A percentile compares a stretch with the other conserved stretches of the same genome.
These are phyloP conservation scores for Sepioteuthis lessoniana DNA, from an alignment of 2,888 invertebrate species.

Conservation along the genomic window DNA sequence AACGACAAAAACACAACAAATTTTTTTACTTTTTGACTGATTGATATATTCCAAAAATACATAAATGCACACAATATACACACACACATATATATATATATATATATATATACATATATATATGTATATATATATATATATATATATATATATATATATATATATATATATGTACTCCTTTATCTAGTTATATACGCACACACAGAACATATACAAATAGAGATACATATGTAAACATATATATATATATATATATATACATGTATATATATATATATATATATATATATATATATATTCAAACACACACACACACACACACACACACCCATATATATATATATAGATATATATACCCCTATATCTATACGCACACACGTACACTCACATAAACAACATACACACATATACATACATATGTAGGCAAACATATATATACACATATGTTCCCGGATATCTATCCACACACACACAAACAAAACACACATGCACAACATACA, in stretches of 20 bases:
- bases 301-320: background rate
- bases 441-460: too few species aligned
- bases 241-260: background rate
- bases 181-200: background rate
- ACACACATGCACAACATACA: too few species aligned
- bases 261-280: background rate
- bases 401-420: background rate
- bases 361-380: background rate
- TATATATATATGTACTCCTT: too few species aligned
- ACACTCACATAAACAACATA: background rate
- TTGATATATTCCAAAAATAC: too few species aligned
- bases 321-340: background rate
- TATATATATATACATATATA: too few species aligned
- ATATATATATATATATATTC: background rate
- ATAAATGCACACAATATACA: background rate
- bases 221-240: background rate
- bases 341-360: conserved; percentile 38
- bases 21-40: too few species aligned
- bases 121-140: too few species aligned
- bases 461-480: background rate
- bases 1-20: background rate
- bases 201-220: too few species aligned
- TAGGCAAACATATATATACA: conserved; percentile 24
- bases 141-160: too few species aligned
- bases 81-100: background rate